Percentiles rank a stretch among this genome's conserved stretches.
Evolutionary conservation across 2,113 vertebrate species (phyloP).

Genomic region (Zootoca vivipara): DNA sequence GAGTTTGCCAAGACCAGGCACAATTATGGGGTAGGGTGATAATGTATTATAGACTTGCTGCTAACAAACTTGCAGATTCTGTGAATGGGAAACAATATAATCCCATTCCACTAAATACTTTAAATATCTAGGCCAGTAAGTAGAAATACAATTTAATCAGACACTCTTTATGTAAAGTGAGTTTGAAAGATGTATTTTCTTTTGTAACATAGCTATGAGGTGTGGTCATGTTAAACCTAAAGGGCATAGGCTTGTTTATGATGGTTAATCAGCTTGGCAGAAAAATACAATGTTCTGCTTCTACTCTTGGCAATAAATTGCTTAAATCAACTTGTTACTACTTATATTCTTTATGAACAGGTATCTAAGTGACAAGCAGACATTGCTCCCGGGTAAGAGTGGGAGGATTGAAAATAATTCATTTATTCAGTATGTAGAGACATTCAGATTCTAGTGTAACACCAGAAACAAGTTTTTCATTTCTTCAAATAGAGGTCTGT

Average conservation of each 20-base stretch:
- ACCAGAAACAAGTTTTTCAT: constrained; percentile 13
- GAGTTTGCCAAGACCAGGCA: not conserved
- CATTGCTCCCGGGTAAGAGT: constrained; percentile 55
- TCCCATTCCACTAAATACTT: constrained; percentile 26
- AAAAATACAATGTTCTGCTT: constrained; percentile 53
- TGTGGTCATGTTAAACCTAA: constrained; percentile 25
- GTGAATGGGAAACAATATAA: constrained; percentile 22
- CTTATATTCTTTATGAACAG: constrained; percentile 38
- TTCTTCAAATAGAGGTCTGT: constrained; percentile 7
- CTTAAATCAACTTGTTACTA: constrained; percentile 64
- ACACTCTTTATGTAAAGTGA: constrained; percentile 23
- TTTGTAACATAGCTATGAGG: constrained; percentile 18
- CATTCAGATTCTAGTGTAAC: constrained; percentile 27
- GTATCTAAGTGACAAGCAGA: constrained; percentile 57
- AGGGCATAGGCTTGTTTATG: constrained; percentile 42
- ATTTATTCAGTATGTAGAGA: constrained; percentile 47
- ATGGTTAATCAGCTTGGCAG: constrained; percentile 38
- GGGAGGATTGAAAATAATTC: constrained; percentile 59
- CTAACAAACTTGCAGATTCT: not conserved
- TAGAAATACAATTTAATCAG: constrained; percentile 27
- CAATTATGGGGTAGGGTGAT: no score
- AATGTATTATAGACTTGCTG: constrained; percentile 12
- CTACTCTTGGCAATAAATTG: constrained; percentile 59
- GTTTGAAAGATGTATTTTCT: not conserved
- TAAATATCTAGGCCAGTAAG: not conserved